These are phyloP conservation scores for Lithophane ornitopus DNA, from an alignment of 2,888 invertebrate species.

Conservation along the genomic window DNA sequence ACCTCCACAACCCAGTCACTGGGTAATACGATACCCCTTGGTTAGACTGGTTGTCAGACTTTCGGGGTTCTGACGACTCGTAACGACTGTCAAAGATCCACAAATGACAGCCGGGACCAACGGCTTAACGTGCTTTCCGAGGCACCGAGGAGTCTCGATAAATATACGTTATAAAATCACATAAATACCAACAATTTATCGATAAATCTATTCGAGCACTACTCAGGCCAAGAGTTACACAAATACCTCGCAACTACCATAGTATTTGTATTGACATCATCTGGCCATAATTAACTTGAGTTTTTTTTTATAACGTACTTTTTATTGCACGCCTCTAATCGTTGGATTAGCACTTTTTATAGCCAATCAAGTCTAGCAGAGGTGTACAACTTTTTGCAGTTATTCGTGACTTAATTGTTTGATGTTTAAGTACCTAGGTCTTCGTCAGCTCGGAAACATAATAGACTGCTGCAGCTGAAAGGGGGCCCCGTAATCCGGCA, in stretches of 20 bases:
- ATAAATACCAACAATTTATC: constrained; percentile 9
- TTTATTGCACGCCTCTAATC: constrained; percentile 57
- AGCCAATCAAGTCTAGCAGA: constrained; percentile 37
- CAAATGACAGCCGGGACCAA: too few species aligned
- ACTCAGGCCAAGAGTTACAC: constrained; percentile 2
- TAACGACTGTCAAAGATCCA: too few species aligned
- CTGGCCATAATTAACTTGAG: constrained; percentile 66
- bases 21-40: too few species aligned
- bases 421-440: not conserved
- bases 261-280: constrained; percentile 70
- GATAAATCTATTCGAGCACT: constrained; percentile 26
- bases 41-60: too few species aligned
- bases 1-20: too few species aligned
- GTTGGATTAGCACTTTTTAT: constrained; percentile 64
- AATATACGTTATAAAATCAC: not conserved
- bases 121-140: too few species aligned
- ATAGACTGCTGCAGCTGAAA: too few species aligned
- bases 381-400: constrained; percentile 36
- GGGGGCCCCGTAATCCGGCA: too few species aligned
- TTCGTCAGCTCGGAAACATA: not conserved
- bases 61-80: too few species aligned
- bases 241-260: not conserved
- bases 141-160: too few species aligned
- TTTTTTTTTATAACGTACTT: constrained; percentile 61
- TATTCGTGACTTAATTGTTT: not conserved